These are phyloP conservation scores for Chrysolina americana DNA, from an alignment of 2,888 invertebrate species.

Conservation along the genomic window DNA sequence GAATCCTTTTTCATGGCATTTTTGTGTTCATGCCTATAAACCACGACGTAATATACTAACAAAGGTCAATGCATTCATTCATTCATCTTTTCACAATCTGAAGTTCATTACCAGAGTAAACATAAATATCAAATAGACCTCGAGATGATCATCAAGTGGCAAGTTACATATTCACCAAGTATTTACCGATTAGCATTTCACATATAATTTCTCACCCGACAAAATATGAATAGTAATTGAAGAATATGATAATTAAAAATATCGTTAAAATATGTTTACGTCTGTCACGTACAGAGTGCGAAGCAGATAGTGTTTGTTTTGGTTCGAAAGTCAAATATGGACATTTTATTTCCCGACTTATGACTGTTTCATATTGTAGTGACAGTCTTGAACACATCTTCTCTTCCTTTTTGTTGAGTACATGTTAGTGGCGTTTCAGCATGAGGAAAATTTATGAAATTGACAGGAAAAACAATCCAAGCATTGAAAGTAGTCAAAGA, in stretches of 20 bases:
- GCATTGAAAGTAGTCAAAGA: too few species aligned
- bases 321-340: constrained; percentile 21
- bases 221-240: constrained; percentile 32
- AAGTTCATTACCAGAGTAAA: constrained; percentile 16
- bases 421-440: neutral
- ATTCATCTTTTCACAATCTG: neutral
- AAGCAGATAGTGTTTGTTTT: constrained; percentile 22
- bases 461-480: neutral
- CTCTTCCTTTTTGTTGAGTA: neutral
- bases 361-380: neutral
- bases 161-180: constrained; percentile 3
- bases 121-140: constrained; percentile 7
- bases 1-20: neutral
- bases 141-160: constrained; percentile 9
- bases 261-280: constrained; percentile 29
- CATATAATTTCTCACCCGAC: constrained; percentile 23
- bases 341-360: constrained; percentile 20
- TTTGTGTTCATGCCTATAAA: neutral
- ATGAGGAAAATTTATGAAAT: neutral
- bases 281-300: constrained; percentile 21
- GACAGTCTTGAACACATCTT: neutral
- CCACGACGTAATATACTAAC: neutral
- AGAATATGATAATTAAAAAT: constrained; percentile 31
- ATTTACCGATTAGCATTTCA: constrained; percentile 28
- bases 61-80: neutral